Base-by-base conservation (phyloP, 2,888 invertebrate species). In the Drosophila tanythrix region DNA sequence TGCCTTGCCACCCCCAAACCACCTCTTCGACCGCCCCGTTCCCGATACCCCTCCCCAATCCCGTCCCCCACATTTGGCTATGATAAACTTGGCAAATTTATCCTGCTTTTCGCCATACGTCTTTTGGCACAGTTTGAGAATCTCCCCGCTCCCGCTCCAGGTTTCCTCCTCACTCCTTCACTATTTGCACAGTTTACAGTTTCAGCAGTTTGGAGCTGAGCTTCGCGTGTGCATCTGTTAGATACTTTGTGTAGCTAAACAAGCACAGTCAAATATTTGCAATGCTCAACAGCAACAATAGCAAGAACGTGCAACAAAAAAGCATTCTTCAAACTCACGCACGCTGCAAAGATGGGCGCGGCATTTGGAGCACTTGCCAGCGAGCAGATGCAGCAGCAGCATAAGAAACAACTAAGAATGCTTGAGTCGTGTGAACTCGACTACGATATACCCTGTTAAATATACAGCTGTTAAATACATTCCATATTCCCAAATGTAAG, bases 31-130 rank as follows among this genome's bases (percentile, higher is more conserved):
- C 1, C 35, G 21, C 1, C 21, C 2, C 18, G 2, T 29, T 0
- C 10, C 40, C 13, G 11, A 3, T 11, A 25, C 61, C 25, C 8
- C 8, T 4, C 3, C 8, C 21, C 21, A 15, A 10, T 13, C 35
- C 40, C 64, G 13, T 21, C 27, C 8, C 1, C 57, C 46, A 58
- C 55, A 70, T 61, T 67, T 58, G 63, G 76, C 90, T 88, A 87
- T 87, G 86, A 87, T 87, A 87, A 87, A 89, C 90, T 89, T 89
- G 86, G 86, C 90, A 87, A 89, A 87, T 87, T 87, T 87, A 87
- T 87, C 90, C 86, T 88, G 86, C 90, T 87, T 89, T 87, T 83
- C 81, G 85, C 90, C 86, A 87, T 87, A 87, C 88, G 90, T 87
- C 86, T 87, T 89, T 85, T 89, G 88, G 89, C 85, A 82, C 85